phyloP scores from a whole-genome alignment of 2,888 invertebrate species.

The Netelia fuscicornis region DNA sequence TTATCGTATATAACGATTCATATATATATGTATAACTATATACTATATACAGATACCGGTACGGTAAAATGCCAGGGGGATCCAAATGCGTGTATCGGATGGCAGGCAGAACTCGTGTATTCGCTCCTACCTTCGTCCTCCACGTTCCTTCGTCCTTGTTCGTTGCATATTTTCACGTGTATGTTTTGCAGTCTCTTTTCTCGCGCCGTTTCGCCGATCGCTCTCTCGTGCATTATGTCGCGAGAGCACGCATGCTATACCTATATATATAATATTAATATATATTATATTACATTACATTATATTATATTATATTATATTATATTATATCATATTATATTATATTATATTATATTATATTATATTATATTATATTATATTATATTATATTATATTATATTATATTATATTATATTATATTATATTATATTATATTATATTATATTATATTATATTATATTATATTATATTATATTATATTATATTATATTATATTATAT shows the following conservation, averaged over 20 bases:
- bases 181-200: neutral
- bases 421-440: too few species aligned
- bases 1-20: conserved; percentile 2
- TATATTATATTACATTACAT: too few species aligned
- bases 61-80: neutral
- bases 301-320: too few species aligned
- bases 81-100: conserved; percentile 1
- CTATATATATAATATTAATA: neutral
- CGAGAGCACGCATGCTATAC: neutral
- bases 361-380: too few species aligned
- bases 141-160: conserved; percentile 10
- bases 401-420: too few species aligned
- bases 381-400: too few species aligned
- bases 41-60: neutral
- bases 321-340: too few species aligned
- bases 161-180: conserved; percentile 26
- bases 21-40: neutral
- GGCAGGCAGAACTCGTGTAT: conserved; percentile 4
- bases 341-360: too few species aligned
- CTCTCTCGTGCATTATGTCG: neutral
- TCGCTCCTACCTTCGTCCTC: conserved; percentile 26
- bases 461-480: too few species aligned
- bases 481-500: too few species aligned
- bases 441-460: too few species aligned
- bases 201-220: neutral